Base-by-base conservation (phyloP, 2,888 invertebrate species). In the Eudemis profundana region DNA sequence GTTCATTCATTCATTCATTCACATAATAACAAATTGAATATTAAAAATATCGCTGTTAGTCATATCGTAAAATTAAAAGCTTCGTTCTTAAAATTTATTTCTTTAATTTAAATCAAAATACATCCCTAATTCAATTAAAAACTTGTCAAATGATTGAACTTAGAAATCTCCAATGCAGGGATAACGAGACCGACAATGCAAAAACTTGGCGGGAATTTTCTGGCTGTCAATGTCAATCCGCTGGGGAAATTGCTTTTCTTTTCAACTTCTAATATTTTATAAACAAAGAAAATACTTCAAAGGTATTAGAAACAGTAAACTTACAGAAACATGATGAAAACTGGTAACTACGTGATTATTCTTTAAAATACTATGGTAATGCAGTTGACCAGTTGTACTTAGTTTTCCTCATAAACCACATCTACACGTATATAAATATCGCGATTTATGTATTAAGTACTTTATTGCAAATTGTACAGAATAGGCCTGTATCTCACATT, bases 221-320 rank as follows among this genome's bases (percentile, higher is more conserved):
- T 23, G 42, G 29, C 17, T 44, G 27, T 56, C 56, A 57, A 53
- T 47, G 60, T 53, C 60, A 60, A 53, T 21, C 29, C 57, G 40
- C 12, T 7, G 29, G 27, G 21, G 40, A 65, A 64, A 64, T 64
- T 64, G 57, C 50, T 60, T 65, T 60, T 53, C 38, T 65, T 65
- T 46, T 53, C 7, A 38, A 59, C 49, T 53, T 44, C 23, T 5
- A 29, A 29, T 27, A 15, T 15, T 44, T 56, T 54, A 54, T 40
- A 27, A 56, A 56, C 15, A 51, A 19, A 12, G 10, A 38, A 40
- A 38, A 40, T 14, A 40, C 14, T n/a, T 49, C 14, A n/a, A n/a
- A 33, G 8, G 33, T 33, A 33, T 33, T 33, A 8, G 33, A 33
- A 33, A 33, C 7, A 10, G 8, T 29, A 29, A 0, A 29, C 0